These are phyloP conservation scores for Hydraecia micacea DNA, from an alignment of 2,888 invertebrate genomes.

Conservation along the genomic window DNA sequence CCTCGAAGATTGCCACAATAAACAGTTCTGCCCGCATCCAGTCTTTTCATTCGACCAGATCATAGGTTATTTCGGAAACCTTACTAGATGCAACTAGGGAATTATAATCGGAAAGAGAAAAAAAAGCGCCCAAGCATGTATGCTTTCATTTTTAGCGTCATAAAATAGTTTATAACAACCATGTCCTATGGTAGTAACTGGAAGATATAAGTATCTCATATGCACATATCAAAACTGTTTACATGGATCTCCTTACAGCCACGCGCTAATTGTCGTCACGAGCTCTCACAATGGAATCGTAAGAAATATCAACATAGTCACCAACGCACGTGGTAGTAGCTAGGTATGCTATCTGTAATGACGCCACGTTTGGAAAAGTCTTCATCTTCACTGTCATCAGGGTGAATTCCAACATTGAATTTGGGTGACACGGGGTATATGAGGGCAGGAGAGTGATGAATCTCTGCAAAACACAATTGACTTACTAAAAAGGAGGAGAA, in stretches of 20 bases:
- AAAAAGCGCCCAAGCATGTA: background rate
- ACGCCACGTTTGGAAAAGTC: background rate
- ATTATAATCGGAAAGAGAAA: too few species aligned
- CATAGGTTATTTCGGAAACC: background rate
- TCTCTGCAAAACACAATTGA: background rate
- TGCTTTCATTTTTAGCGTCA: background rate
- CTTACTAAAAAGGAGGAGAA: background rate
- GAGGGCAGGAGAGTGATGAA: background rate
- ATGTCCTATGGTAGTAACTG: background rate
- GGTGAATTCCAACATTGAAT: too few species aligned
- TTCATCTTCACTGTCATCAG: background rate
- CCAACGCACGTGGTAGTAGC: background rate
- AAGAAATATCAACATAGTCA: background rate
- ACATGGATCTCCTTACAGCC: background rate
- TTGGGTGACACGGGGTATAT: background rate
- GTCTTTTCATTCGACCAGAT: background rate
- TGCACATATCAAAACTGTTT: background rate
- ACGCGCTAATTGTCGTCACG: constrained; percentile 3
- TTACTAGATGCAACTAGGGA: too few species aligned
- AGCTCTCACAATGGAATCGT: constrained; percentile 3
- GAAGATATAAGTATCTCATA: background rate
- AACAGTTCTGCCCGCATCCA: background rate
- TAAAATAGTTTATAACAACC: too few species aligned
- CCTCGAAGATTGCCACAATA: background rate
- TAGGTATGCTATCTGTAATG: background rate